A percentile compares a stretch with the other conserved stretches of the same genome.
These are phyloP conservation scores for Hyperoodon ampullatus DNA, from an alignment of 2,113 vertebrate genomes.

Conservation along the genomic window DNA sequence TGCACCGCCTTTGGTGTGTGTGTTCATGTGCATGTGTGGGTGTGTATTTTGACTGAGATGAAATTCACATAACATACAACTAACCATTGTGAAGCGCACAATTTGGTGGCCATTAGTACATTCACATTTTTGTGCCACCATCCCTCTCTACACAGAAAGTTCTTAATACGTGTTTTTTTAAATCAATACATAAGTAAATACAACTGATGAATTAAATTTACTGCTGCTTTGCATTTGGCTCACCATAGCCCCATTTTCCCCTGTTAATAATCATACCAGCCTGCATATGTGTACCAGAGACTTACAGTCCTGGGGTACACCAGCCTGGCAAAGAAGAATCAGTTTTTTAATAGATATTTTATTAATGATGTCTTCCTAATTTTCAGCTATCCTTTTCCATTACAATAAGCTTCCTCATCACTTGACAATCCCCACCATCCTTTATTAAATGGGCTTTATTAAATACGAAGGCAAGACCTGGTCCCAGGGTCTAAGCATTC, in stretches of 20 bases:
- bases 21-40: not conserved
- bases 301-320: not conserved
- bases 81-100: not conserved
- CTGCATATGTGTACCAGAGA: not conserved
- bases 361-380: not conserved
- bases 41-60: not conserved
- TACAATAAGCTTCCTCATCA: not conserved
- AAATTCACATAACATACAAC: not conserved
- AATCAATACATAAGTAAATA: not conserved
- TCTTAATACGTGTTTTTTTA: not conserved
- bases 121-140: not conserved
- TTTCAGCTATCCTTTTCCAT: not conserved
- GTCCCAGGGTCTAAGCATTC: not conserved
- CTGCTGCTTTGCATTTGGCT: not conserved
- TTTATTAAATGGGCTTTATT: not conserved
- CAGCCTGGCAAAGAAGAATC: not conserved
- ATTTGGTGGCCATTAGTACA: not conserved
- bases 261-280: no score
- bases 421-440: not conserved
- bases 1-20: not conserved
- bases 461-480: not conserved
- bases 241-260: not conserved
- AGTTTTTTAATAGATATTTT: not conserved
- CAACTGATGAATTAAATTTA: not conserved
- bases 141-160: not conserved